A percentile compares a stretch with the other conserved stretches of the same genome.
Conservation (phyloP, 2,888 invertebrate genomes). For the Cyrtodaria siliqua region DNA sequence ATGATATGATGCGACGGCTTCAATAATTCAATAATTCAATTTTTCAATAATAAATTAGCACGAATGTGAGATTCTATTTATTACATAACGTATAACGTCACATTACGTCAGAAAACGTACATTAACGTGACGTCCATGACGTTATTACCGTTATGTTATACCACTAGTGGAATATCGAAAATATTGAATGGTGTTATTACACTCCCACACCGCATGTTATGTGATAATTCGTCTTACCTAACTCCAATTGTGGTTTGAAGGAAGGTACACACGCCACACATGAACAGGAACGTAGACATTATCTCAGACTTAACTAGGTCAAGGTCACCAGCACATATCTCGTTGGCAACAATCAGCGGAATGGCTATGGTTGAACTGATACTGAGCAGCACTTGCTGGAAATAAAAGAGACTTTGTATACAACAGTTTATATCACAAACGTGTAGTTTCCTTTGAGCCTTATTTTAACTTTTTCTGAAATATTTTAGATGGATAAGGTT, state of each 20-base stretch:
- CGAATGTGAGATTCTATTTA: too few species aligned
- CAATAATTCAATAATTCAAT: too few species aligned
- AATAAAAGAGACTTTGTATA: conserved; percentile 23
- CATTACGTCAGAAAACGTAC: too few species aligned
- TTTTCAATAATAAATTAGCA: too few species aligned
- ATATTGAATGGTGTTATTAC: too few species aligned
- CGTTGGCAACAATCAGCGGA: conserved; percentile 74
- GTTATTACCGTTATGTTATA: too few species aligned
- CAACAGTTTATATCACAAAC: too few species aligned
- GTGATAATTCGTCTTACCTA: conserved; percentile 74
- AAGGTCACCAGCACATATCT: conserved; percentile 77
- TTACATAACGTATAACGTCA: too few species aligned
- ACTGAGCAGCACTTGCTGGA: conserved; percentile 78
- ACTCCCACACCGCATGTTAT: too few species aligned
- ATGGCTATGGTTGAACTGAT: conserved; percentile 79
- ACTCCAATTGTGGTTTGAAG: conserved; percentile 77
- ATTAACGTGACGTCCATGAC: too few species aligned
- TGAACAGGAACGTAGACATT: conserved; percentile 80
- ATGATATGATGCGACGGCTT: too few species aligned
- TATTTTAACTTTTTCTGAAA: not conserved
- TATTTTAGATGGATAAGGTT: not conserved
- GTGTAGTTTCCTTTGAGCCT: not conserved
- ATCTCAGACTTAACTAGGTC: conserved; percentile 76
- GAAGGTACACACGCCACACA: conserved; percentile 80
- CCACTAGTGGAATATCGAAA: too few species aligned